Percentiles rank a stretch among this genome's conserved stretches.
These are phyloP conservation scores for Nycteola revayana DNA, from an alignment of 2,888 invertebrate species.

Conservation along the genomic window DNA sequence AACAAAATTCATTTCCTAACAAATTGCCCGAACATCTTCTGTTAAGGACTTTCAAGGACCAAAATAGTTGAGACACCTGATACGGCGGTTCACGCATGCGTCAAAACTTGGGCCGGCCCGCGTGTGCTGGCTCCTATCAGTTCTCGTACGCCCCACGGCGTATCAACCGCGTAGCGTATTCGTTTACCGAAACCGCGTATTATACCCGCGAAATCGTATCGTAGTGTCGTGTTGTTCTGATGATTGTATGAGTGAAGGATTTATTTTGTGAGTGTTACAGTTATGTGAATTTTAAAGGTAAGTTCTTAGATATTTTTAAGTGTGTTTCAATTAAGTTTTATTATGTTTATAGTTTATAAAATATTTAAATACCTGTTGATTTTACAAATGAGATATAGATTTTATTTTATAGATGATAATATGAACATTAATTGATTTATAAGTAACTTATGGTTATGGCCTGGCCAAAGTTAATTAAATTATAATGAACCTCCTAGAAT, in stretches of 20 bases:
- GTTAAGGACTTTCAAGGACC: constrained; percentile 47
- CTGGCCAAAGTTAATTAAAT: no score
- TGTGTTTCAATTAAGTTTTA: no score
- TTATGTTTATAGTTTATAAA: no score
- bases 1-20: constrained; percentile 2
- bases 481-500: no score
- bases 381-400: no score
- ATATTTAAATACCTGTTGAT: no score
- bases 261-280: constrained; percentile 5
- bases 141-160: constrained; percentile 43
- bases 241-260: constrained; percentile 5
- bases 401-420: no score
- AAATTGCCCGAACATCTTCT: constrained; percentile 9
- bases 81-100: constrained; percentile 52
- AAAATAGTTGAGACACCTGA: constrained; percentile 47
- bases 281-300: constrained; percentile 12
- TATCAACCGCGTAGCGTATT: constrained; percentile 17
- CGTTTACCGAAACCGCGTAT: constrained; percentile 24
- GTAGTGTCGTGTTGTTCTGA: constrained; percentile 24
- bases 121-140: constrained; percentile 33
- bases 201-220: constrained; percentile 14
- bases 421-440: no score
- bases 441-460: no score
- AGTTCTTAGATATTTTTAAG: constrained; percentile 2
- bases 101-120: constrained; percentile 42